A percentile compares a stretch with the other conserved stretches of the same genome.
Evolutionary conservation across 2,888 invertebrate genomes (phyloP).

Genomic region (Sturmia bella): DNA sequence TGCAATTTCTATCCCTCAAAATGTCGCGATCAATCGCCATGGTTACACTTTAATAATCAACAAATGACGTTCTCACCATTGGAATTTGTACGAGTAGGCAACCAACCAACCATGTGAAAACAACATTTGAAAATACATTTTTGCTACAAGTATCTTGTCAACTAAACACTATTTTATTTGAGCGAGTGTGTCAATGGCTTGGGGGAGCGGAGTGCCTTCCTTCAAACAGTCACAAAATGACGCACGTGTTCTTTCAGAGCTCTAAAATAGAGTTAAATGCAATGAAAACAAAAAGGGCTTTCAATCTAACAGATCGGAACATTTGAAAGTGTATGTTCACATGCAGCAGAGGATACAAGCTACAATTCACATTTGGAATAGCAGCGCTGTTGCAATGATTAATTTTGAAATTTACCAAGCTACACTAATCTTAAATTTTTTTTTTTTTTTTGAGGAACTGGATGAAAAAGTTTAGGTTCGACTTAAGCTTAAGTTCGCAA

Average conservation of each 20-base stretch:
- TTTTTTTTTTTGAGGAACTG: slow-evolving; percentile 17
- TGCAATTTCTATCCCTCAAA: slow-evolving; percentile 26
- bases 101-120: not conserved
- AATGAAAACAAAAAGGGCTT: slow-evolving; percentile 40
- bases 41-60: slow-evolving; percentile 61
- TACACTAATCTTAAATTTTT: slow-evolving; percentile 26
- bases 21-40: slow-evolving; percentile 44
- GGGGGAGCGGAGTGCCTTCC: slow-evolving; percentile 26
- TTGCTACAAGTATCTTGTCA: slow-evolving; percentile 18
- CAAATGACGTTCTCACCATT: slow-evolving; percentile 49
- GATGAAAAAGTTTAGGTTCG: too few relatives aligned
- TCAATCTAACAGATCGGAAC: slow-evolving; percentile 38
- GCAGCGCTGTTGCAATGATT: slow-evolving; percentile 25
- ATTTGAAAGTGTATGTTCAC: not conserved
- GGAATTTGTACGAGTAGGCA: not conserved
- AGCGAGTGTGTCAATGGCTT: not conserved
- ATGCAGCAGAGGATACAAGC: slow-evolving; percentile 59
- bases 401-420: slow-evolving; percentile 23
- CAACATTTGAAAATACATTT: not conserved
- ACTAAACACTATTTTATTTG: slow-evolving; percentile 28
- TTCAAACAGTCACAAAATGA: slow-evolving; percentile 42
- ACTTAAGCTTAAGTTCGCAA: too few relatives aligned
- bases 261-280: slow-evolving; percentile 12
- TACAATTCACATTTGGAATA: slow-evolving; percentile 53
- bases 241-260: slow-evolving; percentile 64